Conservation (phyloP, 2,888 invertebrate species). For the Apodemia hepburni region DNA sequence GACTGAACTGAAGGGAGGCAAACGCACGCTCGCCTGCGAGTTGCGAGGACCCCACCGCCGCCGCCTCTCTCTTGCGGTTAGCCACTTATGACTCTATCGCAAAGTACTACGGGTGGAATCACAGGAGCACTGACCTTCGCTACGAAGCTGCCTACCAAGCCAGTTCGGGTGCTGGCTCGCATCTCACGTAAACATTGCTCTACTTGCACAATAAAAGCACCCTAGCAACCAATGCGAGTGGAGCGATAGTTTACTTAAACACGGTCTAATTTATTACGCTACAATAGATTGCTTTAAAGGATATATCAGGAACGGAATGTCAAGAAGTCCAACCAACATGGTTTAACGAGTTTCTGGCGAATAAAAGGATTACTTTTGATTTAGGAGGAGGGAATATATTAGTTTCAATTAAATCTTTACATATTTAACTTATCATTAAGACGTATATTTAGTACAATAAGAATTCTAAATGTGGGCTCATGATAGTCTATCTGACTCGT, state of each 20-base stretch:
- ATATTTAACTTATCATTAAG: no score
- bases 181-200: slow-evolving; percentile 44
- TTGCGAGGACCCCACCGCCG: slow-evolving; percentile 65
- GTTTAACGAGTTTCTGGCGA: no score
- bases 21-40: slow-evolving; percentile 44
- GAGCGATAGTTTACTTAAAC: slow-evolving; percentile 13
- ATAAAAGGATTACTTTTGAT: no score
- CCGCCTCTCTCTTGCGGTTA: slow-evolving; percentile 63
- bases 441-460: no score
- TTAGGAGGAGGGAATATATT: no score
- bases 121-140: slow-evolving; percentile 72
- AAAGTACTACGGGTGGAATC: slow-evolving; percentile 68
- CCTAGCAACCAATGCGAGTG: slow-evolving; percentile 21
- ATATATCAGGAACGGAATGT: no score
- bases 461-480: no score
- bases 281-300: not conserved
- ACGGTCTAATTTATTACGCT: not conserved
- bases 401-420: no score
- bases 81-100: slow-evolving; percentile 68
- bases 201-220: slow-evolving; percentile 40
- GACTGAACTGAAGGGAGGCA: slow-evolving; percentile 69
- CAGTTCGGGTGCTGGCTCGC: slow-evolving; percentile 48
- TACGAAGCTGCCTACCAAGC: slow-evolving; percentile 41
- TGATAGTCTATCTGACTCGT: no score
- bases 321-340: no score